A percentile compares a stretch with the other conserved stretches of the same genome.
Evolutionary conservation across 2,888 invertebrate species (phyloP).

Genomic region (Graphium colonna): DNA sequence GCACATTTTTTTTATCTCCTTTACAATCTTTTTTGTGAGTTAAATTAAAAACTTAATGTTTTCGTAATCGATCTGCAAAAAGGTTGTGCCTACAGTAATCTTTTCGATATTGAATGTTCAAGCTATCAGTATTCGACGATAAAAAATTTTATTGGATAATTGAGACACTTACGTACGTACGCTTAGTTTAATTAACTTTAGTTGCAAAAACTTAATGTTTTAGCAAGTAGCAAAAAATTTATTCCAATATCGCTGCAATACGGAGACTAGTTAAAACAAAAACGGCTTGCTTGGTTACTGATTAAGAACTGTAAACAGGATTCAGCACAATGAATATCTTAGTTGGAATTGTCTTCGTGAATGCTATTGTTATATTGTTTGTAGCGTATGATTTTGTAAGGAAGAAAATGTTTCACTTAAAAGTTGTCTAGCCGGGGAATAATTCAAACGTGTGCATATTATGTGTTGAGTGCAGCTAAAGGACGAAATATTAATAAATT

Average conservation of each 20-base stretch:
- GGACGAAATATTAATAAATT: too few relatives aligned
- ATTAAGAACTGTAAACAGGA: neutral
- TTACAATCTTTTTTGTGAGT: slow-evolving; percentile 27
- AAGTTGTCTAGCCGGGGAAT: too few relatives aligned
- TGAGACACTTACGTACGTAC: neutral
- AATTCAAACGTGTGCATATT: too few relatives aligned
- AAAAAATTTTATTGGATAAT: neutral
- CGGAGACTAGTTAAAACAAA: neutral
- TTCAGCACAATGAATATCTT: neutral
- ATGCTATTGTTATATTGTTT: slow-evolving; percentile 46
- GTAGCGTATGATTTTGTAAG: slow-evolving; percentile 24
- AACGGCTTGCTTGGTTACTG: neutral
- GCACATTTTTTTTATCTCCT: slow-evolving; percentile 15
- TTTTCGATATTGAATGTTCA: slow-evolving; percentile 8
- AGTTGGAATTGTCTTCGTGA: neutral
- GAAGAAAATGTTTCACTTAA: too few relatives aligned
- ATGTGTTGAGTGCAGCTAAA: too few relatives aligned
- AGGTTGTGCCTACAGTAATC: slow-evolving; percentile 7
- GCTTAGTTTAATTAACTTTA: too few relatives aligned
- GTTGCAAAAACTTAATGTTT: too few relatives aligned
- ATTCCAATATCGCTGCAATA: neutral
- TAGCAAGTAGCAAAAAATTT: too few relatives aligned
- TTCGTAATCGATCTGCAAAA: slow-evolving; percentile 28
- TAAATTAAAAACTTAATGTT: slow-evolving; percentile 30
- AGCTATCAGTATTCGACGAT: neutral